Evolutionary conservation across 2,113 vertebrate genomes (phyloP).

Genomic region (Anoura caudifer): DNA sequence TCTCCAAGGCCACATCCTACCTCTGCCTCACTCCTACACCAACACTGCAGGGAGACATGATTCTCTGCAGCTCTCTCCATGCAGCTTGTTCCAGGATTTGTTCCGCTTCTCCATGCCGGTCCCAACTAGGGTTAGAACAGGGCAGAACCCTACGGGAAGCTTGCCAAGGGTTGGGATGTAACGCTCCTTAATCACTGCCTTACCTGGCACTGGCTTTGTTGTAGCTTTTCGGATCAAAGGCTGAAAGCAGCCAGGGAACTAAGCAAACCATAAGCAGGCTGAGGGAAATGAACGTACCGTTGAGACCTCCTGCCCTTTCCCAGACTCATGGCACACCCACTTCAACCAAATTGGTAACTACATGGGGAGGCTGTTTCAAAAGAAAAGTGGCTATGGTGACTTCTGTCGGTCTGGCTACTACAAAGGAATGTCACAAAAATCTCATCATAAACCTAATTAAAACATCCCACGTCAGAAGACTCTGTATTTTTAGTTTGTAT

Average conservation of each 20-base stretch:
- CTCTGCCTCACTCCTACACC: background rate
- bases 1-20: background rate
- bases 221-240: background rate
- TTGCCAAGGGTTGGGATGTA: background rate
- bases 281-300: background rate
- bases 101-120: background rate
- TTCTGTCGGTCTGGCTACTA: background rate
- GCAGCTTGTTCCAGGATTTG: no score
- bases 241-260: background rate
- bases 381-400: background rate
- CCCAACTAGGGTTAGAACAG: accelerated
- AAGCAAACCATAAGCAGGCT: background rate
- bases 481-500: background rate
- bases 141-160: background rate
- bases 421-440: background rate
- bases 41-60: background rate
- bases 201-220: background rate
- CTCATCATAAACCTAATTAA: background rate
- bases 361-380: background rate
- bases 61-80: accelerated
- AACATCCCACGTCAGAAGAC: background rate
- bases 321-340: background rate
- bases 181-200: accelerated
- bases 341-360: background rate
- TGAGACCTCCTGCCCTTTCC: background rate